Evolutionary conservation across 2,888 invertebrate species (phyloP).

Genomic region (Xestia sexstrigata): DNA sequence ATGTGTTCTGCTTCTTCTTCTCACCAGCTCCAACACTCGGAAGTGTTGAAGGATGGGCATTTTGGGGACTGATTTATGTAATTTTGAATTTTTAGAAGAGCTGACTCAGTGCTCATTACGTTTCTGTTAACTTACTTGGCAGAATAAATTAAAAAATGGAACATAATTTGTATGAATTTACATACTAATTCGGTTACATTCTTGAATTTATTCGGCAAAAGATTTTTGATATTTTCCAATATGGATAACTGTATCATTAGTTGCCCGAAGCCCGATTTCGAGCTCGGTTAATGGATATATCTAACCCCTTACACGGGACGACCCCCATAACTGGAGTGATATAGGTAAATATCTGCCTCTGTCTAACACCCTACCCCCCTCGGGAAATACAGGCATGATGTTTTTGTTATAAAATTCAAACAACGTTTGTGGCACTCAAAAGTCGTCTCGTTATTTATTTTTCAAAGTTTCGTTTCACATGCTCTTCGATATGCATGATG

Average conservation of each 20-base stretch:
- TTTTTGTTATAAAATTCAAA: background rate
- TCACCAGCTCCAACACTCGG: too few relatives aligned
- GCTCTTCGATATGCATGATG: constrained; percentile 30
- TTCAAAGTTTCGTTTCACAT: constrained; percentile 9
- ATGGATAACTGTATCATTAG: background rate
- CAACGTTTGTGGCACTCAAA: background rate
- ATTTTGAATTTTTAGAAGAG: background rate
- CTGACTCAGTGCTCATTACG: background rate
- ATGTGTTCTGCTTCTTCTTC: too few relatives aligned
- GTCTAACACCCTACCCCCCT: background rate
- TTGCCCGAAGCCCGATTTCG: background rate
- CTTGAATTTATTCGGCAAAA: too few relatives aligned
- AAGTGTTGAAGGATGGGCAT: too few relatives aligned
- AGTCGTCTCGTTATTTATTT: background rate
- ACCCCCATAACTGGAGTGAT: background rate
- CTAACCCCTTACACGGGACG: background rate
- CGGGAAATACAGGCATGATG: background rate
- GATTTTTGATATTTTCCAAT: background rate
- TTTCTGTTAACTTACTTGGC: too few relatives aligned
- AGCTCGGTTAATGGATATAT: background rate
- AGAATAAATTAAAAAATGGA: too few relatives aligned
- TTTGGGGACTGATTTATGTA: background rate
- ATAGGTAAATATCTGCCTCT: background rate
- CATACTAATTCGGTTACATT: too few relatives aligned
- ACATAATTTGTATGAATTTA: too few relatives aligned